Conservation (phyloP, 2,797 vertebrate species). For the Orientallactaga sibirica region DNA sequence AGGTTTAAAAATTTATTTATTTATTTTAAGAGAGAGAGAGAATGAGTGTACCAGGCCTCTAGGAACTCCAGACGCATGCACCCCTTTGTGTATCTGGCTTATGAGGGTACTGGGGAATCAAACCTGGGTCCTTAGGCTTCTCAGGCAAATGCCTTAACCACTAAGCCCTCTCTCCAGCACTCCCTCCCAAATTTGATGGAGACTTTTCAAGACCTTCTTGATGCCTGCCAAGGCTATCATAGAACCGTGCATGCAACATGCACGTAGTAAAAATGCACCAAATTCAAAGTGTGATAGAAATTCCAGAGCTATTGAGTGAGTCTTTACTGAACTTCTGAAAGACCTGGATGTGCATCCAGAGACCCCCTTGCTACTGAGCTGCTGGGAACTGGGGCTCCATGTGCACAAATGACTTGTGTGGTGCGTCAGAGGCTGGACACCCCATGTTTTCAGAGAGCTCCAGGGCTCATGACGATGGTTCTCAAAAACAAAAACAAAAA, state of each 20-base stretch:
- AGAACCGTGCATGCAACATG: background rate
- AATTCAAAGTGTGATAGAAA: background rate
- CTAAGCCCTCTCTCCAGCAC: too few species aligned
- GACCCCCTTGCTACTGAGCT: background rate
- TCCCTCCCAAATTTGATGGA: background rate
- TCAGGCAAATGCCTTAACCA: too few species aligned
- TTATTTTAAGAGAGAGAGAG: too few species aligned
- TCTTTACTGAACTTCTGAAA: background rate
- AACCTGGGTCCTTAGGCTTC: too few species aligned
- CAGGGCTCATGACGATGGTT: background rate
- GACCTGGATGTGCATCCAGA: background rate
- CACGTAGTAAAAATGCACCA: background rate
- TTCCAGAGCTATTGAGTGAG: background rate
- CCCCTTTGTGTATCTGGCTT: too few species aligned
- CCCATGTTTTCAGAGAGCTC: too few species aligned
- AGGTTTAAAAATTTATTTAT: too few species aligned
- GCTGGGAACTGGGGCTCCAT: rapidly evolving
- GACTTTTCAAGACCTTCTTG: background rate
- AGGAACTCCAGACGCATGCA: too few species aligned
- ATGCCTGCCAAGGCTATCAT: background rate
- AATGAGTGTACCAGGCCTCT: too few species aligned
- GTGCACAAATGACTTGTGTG: background rate
- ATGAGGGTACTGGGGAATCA: too few species aligned
- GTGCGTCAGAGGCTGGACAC: background rate
- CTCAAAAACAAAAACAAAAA: too few species aligned